A percentile compares a stretch with the other conserved stretches of the same genome.
Conservation (phyloP, 2,888 invertebrate genomes). For the Aphrophora alni region DNA sequence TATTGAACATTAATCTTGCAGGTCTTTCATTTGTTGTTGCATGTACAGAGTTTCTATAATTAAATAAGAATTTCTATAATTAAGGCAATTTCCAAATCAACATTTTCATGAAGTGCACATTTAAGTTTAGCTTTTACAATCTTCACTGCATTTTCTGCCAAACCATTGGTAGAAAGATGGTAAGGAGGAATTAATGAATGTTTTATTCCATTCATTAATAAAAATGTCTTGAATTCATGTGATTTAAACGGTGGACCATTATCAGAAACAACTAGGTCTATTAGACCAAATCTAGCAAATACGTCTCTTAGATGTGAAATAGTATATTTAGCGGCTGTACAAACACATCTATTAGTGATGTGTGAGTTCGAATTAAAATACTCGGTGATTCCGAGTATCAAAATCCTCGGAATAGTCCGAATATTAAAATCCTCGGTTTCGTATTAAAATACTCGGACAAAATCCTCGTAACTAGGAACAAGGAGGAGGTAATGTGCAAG, state of each 20-base stretch:
- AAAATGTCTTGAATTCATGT: background rate
- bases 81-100: too few species aligned
- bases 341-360: too few species aligned
- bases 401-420: too few species aligned
- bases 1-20: constrained; percentile 15
- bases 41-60: constrained; percentile 10
- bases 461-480: too few species aligned
- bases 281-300: constrained; percentile 23
- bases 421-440: too few species aligned
- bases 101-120: constrained; percentile 2
- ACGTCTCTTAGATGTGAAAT: constrained; percentile 1
- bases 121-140: constrained; percentile 21
- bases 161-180: constrained; percentile 17
- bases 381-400: too few species aligned
- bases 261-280: background rate
- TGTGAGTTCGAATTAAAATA: too few species aligned
- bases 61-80: too few species aligned
- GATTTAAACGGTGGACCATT: constrained; percentile 26
- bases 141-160: constrained; percentile 27
- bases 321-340: constrained; percentile 7
- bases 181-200: constrained; percentile 15
- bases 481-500: too few species aligned
- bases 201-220: constrained; percentile 20
- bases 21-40: constrained; percentile 16
- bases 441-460: too few species aligned